phyloP scores from a whole-genome alignment of 2,113 vertebrate species.

The Grantiella picta region DNA sequence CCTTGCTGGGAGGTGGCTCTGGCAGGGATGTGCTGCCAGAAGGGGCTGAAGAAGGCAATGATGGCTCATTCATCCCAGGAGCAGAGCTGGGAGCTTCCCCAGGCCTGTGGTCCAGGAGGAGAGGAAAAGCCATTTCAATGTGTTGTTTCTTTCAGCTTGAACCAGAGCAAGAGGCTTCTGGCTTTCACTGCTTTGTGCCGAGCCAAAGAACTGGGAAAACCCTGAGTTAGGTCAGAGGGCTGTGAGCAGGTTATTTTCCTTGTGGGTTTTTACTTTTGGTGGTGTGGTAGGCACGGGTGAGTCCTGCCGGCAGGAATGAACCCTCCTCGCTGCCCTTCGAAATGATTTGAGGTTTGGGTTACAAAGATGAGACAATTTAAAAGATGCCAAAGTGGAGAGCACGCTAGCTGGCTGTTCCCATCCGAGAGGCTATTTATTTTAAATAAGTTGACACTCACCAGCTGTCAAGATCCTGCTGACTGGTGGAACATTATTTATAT shows the following conservation, averaged over 20 bases:
- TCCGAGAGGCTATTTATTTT: slow-evolving; percentile 49
- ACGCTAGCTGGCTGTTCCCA: slow-evolving; percentile 2
- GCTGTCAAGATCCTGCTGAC: slow-evolving; percentile 60
- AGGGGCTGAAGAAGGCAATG: not conserved
- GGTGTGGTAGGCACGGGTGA: not conserved
- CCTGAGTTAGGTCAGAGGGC: not conserved
- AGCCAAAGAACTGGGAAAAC: not conserved
- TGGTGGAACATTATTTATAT: slow-evolving; percentile 54
- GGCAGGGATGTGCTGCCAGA: not conserved
- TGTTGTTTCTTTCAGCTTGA: not conserved
- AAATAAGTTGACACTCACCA: slow-evolving; percentile 56
- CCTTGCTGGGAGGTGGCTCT: not conserved
- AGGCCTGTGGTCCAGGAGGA: not conserved
- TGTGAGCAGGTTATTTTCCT: not conserved
- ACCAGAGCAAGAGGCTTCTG: not conserved
- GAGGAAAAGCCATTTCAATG: not conserved
- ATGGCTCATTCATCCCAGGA: not conserved
- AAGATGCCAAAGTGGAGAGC: slow-evolving; percentile 31
- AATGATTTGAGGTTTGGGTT: slow-evolving; percentile 56
- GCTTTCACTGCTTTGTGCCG: not conserved
- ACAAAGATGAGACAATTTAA: slow-evolving; percentile 14
- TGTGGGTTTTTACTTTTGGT: not conserved
- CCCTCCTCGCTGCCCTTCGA: not conserved
- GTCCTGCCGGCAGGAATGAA: not conserved
- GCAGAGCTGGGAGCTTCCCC: not conserved